These are phyloP conservation scores for Furnarius figulus DNA, from an alignment of 2,113 vertebrate species.

Conservation along the genomic window DNA sequence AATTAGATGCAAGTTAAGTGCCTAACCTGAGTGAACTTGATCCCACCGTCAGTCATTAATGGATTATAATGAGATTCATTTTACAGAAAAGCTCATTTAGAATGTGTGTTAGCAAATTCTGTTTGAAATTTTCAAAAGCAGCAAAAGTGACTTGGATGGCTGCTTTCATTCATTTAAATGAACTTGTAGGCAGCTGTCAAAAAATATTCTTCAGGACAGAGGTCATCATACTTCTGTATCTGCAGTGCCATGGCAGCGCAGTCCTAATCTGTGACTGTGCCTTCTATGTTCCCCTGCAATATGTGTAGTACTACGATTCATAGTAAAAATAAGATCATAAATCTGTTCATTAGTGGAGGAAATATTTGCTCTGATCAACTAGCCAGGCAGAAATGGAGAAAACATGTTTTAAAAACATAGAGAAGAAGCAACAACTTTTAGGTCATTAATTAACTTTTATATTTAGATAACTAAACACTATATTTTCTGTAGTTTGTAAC, in stretches of 20 bases:
- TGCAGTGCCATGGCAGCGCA: background rate
- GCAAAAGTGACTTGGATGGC: background rate
- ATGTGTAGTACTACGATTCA: background rate
- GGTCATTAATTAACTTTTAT: background rate
- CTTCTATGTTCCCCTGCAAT: background rate
- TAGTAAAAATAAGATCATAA: background rate
- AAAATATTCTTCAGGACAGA: background rate
- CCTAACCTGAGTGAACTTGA: conserved; percentile 34
- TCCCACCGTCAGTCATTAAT: conserved; percentile 12
- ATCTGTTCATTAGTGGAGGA: background rate
- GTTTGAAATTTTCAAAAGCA: conserved; percentile 9
- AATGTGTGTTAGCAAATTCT: background rate
- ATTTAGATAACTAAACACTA: background rate
- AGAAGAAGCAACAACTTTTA: background rate
- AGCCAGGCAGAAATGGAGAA: background rate
- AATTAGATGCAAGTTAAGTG: conserved; percentile 33
- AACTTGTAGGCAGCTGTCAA: background rate
- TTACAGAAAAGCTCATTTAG: background rate
- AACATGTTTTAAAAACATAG: background rate
- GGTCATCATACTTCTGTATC: background rate
- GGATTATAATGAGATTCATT: conserved; percentile 7
- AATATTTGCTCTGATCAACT: background rate
- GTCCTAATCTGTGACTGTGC: background rate
- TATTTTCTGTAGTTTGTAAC: background rate
- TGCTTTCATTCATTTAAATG: conserved; percentile 3